Conservation (phyloP, 2,113 vertebrate species). For the Odontesthes bonariensis region DNA sequence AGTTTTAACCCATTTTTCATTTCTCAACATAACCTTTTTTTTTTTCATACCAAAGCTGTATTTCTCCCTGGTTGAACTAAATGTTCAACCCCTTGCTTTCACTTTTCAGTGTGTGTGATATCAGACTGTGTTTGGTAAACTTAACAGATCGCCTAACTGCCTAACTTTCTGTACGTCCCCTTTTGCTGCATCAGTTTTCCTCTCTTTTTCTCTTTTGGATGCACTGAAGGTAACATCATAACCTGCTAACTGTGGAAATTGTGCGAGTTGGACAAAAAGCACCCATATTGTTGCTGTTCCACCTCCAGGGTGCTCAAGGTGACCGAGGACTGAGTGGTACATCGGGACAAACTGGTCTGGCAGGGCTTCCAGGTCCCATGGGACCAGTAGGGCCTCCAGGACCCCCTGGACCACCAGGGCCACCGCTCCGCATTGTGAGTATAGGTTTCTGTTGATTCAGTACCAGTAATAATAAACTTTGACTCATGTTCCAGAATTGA, state of each 20-base stretch:
- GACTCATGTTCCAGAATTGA: not conserved
- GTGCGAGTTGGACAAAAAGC: not conserved
- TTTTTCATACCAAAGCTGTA: not conserved
- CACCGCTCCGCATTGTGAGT: conserved; percentile 84
- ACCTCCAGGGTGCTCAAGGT: conserved; percentile 84
- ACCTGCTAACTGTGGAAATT: not conserved
- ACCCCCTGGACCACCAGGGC: conserved; percentile 85
- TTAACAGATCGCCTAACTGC: too few relatives aligned
- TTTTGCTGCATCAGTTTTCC: not conserved
- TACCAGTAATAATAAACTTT: not conserved
- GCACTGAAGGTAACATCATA: not conserved
- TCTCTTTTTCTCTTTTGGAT: not conserved
- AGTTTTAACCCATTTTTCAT: not conserved
- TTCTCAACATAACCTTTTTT: not conserved
- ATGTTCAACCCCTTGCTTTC: not conserved
- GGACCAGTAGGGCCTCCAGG: conserved; percentile 89
- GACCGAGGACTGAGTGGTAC: conserved; percentile 79
- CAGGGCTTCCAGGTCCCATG: conserved; percentile 88
- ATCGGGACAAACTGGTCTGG: conserved; percentile 83
- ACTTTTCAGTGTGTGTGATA: not conserved
- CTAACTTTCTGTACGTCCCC: not conserved
- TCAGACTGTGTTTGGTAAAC: not conserved
- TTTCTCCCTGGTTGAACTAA: not conserved
- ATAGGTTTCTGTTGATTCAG: not conserved
- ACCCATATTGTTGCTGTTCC: not conserved